Percentiles rank a stretch among this genome's conserved stretches.
Evolutionary conservation across 2,888 invertebrate genomes (phyloP).

Genomic region (Actias luna): DNA sequence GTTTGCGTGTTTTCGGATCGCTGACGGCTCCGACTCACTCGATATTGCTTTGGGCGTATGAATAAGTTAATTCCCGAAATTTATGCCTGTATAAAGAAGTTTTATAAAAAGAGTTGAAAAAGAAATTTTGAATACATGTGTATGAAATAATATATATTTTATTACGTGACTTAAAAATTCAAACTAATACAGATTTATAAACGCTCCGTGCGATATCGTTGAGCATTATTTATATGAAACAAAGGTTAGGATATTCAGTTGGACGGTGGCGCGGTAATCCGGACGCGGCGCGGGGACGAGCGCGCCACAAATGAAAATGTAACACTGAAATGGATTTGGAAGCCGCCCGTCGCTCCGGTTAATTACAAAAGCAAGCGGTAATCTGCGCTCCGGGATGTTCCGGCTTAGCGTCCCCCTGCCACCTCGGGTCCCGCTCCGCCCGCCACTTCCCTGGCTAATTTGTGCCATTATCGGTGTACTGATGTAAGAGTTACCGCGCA

Average conservation of each 20-base stretch:
- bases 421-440: constrained; percentile 52
- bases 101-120: constrained; percentile 62
- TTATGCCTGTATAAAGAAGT: constrained; percentile 57
- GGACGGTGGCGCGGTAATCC: constrained; percentile 66
- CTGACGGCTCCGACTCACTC: constrained; percentile 70
- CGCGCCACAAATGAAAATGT: constrained; percentile 81
- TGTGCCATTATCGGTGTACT: constrained; percentile 82
- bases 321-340: constrained; percentile 82
- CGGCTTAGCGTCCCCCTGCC: constrained; percentile 76
- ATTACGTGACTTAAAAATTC: constrained; percentile 27
- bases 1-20: constrained; percentile 81
- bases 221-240: constrained; percentile 53
- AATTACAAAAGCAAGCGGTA: constrained; percentile 83
- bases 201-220: constrained; percentile 32
- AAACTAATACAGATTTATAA: constrained; percentile 39
- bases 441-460: constrained; percentile 80
- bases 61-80: constrained; percentile 74
- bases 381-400: constrained; percentile 82
- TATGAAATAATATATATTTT: constrained; percentile 41
- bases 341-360: constrained; percentile 82
- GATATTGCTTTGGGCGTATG: constrained; percentile 78
- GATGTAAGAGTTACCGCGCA: constrained; percentile 82
- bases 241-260: constrained; percentile 55
- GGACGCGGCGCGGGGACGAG: constrained; percentile 58
- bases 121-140: constrained; percentile 41